Evolutionary conservation across 2,888 invertebrate species (phyloP).

Genomic region (Diaphora mendica): DNA sequence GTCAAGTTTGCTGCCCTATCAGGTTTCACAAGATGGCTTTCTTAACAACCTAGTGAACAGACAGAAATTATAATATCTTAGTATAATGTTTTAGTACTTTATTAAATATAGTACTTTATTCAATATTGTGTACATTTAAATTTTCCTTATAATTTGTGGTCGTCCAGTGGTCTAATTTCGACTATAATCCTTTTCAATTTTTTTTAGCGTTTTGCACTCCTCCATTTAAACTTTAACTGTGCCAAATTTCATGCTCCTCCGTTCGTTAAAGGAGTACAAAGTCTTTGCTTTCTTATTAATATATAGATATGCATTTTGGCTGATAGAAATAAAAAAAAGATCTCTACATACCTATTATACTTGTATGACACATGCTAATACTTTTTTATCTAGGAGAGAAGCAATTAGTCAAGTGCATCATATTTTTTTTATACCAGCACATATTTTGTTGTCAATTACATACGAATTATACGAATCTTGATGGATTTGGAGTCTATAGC

Average conservation of each 20-base stretch:
- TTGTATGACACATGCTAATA: background rate
- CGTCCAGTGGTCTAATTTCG: too few relatives aligned
- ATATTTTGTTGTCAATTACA: background rate
- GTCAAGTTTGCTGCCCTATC: background rate
- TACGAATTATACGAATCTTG: background rate
- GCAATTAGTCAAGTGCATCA: too few relatives aligned
- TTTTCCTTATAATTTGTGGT: background rate
- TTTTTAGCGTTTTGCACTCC: too few relatives aligned
- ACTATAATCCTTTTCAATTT: too few relatives aligned
- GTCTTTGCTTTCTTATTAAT: too few relatives aligned
- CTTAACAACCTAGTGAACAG: background rate
- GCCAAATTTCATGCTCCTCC: too few relatives aligned
- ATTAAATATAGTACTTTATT: background rate
- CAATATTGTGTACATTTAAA: background rate
- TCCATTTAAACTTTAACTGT: too few relatives aligned
- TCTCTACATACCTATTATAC: background rate
- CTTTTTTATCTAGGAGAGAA: too few relatives aligned
- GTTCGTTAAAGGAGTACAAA: too few relatives aligned
- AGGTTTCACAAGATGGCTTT: background rate
- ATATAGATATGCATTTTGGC: background rate
- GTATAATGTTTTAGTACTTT: background rate
- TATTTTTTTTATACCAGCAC: too few relatives aligned
- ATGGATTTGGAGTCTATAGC: background rate
- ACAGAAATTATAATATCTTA: background rate
- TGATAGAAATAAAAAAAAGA: background rate